Conservation (phyloP, 2,113 vertebrate species). For the Petrocephalus zakoni region DNA sequence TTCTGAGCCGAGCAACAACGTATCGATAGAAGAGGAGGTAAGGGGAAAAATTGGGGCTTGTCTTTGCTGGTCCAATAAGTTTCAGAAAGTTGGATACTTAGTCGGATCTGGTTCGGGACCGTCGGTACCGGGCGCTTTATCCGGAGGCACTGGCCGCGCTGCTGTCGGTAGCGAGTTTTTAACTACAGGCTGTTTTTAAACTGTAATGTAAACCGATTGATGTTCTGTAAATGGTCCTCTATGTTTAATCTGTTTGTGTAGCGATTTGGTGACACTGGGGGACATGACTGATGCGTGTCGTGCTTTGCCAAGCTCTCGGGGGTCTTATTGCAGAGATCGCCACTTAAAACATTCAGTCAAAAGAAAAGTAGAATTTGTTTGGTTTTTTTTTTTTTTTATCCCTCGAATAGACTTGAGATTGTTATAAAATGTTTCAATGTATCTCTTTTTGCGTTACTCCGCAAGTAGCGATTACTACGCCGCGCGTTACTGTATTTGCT, state of each 20-base stretch:
- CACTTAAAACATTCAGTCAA: not conserved
- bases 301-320: not conserved
- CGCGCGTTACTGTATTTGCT: not conserved
- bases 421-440: not conserved
- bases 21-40: conserved; percentile 51
- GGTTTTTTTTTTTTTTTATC: no score
- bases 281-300: not conserved
- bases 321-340: not conserved
- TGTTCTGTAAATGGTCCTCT: not conserved
- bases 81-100: not conserved
- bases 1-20: conserved; percentile 47
- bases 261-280: not conserved
- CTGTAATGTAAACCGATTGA: not conserved
- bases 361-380: not conserved
- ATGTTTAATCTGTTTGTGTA: not conserved
- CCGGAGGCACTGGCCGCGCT: not conserved
- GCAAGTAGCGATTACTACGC: not conserved
- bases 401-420: not conserved
- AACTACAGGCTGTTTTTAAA: not conserved
- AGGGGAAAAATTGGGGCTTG: conserved; percentile 35
- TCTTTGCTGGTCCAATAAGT: conserved; percentile 21
- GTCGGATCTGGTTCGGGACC: not conserved
- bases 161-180: not conserved
- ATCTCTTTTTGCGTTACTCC: not conserved
- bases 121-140: not conserved